Conservation (phyloP, 2,797 vertebrate species). For the Tarsius wallacei region DNA sequence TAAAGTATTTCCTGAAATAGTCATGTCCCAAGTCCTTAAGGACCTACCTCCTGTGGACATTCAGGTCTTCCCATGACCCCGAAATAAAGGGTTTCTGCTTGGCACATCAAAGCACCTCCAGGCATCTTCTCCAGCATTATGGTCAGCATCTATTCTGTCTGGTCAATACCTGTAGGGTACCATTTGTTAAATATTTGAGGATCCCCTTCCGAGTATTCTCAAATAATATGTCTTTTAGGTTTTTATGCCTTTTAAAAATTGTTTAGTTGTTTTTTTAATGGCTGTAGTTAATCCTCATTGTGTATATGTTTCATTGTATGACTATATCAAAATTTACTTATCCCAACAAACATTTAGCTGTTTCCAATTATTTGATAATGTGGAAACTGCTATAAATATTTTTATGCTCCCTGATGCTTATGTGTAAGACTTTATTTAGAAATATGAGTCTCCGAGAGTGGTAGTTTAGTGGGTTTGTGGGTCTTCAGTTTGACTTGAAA, state of each 20-base stretch:
- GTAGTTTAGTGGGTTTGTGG: background rate
- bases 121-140: background rate
- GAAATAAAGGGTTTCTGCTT: background rate
- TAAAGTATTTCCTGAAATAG: background rate
- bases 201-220: background rate
- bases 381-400: background rate
- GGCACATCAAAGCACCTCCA: background rate
- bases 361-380: background rate
- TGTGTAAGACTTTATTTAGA: background rate
- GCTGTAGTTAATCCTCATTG: background rate
- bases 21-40: background rate
- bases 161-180: background rate
- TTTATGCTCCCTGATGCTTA: background rate
- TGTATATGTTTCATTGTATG: background rate
- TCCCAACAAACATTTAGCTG: background rate
- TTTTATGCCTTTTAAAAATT: background rate
- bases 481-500: conserved; percentile 6
- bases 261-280: background rate
- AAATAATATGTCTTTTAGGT: background rate
- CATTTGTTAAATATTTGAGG: background rate
- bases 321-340: background rate
- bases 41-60: background rate
- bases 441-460: background rate
- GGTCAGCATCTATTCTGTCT: background rate
- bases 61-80: background rate